Conservation (phyloP, 2,797 vertebrate species). For the Agapornis canus region DNA sequence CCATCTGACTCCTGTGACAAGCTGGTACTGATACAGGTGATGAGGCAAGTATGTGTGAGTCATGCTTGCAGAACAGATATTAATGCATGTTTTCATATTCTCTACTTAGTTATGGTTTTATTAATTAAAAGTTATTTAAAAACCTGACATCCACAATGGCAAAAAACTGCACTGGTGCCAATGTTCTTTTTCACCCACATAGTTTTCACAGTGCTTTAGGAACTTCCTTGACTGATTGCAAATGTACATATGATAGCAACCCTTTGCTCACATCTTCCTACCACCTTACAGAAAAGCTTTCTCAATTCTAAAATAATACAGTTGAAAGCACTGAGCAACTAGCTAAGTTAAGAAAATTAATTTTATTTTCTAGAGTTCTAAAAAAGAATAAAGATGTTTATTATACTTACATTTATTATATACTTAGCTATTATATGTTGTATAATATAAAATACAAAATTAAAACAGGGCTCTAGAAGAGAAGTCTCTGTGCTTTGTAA, state of each 20-base stretch:
- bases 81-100: background rate
- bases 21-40: background rate
- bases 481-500: background rate
- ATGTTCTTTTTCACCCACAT: background rate
- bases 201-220: background rate
- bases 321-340: background rate
- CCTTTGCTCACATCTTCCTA: background rate
- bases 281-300: background rate
- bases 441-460: background rate
- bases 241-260: background rate
- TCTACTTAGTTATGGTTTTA: background rate
- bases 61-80: background rate
- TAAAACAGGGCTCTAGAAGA: background rate
- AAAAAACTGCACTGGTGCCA: background rate
- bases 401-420: background rate
- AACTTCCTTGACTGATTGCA: background rate
- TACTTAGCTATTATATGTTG: background rate
- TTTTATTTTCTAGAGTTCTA: background rate
- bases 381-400: background rate
- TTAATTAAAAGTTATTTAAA: background rate
- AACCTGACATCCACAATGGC: background rate
- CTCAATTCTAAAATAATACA: background rate
- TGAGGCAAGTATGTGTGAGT: background rate
- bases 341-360: background rate
- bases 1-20: rapidly evolving